A percentile compares a stretch with the other conserved stretches of the same genome.
Conservation (phyloP, 2,113 vertebrate species). For the Ranitomeya variabilis region DNA sequence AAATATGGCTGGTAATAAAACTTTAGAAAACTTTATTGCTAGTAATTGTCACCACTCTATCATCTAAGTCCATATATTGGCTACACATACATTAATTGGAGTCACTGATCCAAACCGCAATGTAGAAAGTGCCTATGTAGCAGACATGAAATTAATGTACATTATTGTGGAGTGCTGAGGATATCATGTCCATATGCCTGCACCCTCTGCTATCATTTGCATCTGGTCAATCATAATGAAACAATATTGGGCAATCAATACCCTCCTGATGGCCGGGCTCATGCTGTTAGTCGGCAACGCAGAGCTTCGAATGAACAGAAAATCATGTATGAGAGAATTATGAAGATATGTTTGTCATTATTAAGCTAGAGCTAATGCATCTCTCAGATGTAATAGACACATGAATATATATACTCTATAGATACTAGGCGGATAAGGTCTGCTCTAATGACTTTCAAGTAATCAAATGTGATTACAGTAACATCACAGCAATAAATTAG, state of each 20-base stretch:
- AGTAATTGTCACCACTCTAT: not conserved
- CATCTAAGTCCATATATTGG: not conserved
- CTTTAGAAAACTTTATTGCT: not conserved
- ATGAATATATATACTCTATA: not conserved
- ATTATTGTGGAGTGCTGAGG: conserved; percentile 10
- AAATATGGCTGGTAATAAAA: not conserved
- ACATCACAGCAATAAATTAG: not conserved
- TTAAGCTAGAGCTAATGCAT: not conserved
- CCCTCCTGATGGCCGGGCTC: not conserved
- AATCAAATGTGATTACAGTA: not conserved
- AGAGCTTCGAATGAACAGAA: not conserved
- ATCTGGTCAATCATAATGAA: conserved; percentile 38
- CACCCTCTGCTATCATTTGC: conserved; percentile 11
- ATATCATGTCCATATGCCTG: conserved; percentile 17
- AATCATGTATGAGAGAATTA: not conserved
- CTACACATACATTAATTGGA: not conserved
- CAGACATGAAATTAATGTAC: conserved; percentile 1
- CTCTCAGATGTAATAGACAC: not conserved
- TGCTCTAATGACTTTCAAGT: not conserved
- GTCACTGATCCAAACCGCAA: not conserved
- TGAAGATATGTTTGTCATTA: not conserved
- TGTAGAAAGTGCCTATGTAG: not conserved
- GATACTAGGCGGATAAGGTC: not conserved
- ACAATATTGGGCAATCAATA: conserved; percentile 32
- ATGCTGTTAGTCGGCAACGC: not conserved